Base-by-base conservation (phyloP, 2,888 invertebrate genomes). In the Campoletis raptor region DNA sequence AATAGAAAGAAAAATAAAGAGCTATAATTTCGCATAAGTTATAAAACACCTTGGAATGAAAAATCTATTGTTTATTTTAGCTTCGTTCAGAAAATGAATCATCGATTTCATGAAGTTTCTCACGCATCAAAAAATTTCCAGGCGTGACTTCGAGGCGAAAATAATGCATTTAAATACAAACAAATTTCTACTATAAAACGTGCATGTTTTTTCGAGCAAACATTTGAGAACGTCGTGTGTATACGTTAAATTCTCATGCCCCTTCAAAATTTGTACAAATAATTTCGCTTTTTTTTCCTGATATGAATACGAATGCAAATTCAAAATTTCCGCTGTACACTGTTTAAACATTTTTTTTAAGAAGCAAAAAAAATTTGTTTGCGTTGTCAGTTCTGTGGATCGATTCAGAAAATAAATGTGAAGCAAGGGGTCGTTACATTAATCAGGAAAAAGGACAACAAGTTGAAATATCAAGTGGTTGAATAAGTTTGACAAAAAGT, bases 291-390 rank as follows among this genome's bases (percentile, higher is more conserved):
- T 66, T 66, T 37, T 36, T 66, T 66, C 66, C 66, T 66, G n/a
- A 37, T 66, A 40, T 1, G n/a, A 40, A n/a, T 66, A n/a, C n/a
- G 37, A 40, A 40, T 66, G 37, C n/a, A 66, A 66, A 66, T 66
- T n/a, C 10, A 12, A n/a, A 18, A 66, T 66, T 66, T 37, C 40
- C 66, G 7, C 9, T 2, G 2, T 21, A 54, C 7, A n/a, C 21
- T 54, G 52, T 54, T 21, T 2, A 54, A 54, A 54, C 54, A 54
- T 1, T 9, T 54, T 54, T 54, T 9, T 21, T 54, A 2, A 40
- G 9, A n/a, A 37, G 18, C n/a, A 18, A n/a, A 10, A 66, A 66
- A 66, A 66, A 66, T 52, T 8, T 52, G 52, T 52, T 52, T 52
- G 6, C 7, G 0, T 52, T 52, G 7, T n/a, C n/a, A n/a, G 10